Conservation (phyloP, 1,140 invertebrate genomes). For the Drosophila pseudoobscura region DNA sequence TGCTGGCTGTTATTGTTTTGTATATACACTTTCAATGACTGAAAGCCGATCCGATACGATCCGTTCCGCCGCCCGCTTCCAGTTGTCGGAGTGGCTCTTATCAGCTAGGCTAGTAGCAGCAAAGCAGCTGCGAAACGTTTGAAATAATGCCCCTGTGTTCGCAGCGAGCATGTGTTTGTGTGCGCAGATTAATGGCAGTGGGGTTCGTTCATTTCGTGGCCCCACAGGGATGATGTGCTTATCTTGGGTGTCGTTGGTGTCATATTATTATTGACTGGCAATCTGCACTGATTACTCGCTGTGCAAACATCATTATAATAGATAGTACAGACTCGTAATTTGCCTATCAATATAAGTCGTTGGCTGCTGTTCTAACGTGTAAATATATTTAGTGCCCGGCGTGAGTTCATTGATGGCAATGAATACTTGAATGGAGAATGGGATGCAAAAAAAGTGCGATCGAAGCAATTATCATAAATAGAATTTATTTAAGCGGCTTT, state of each 20-base stretch:
- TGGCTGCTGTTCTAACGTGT: too few species aligned
- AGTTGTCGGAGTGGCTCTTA: neutral
- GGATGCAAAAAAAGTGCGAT: too few species aligned
- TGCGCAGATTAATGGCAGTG: conserved; percentile 9
- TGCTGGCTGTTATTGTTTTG: conserved; percentile 50
- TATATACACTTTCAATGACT: conserved; percentile 1
- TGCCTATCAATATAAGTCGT: too few species aligned
- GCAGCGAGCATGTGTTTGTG: neutral
- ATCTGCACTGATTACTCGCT: conserved; percentile 34
- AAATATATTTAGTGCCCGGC: too few species aligned
- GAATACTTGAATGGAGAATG: too few species aligned
- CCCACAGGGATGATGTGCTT: conserved; percentile 8
- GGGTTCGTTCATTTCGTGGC: conserved; percentile 3
- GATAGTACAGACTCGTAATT: neutral
- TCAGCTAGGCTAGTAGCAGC: conserved; percentile 4
- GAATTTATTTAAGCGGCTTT: too few species aligned
- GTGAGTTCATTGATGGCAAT: too few species aligned
- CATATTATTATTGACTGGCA: conserved; percentile 35
- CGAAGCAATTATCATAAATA: too few species aligned
- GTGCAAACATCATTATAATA: conserved; percentile 21
- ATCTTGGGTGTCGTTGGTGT: conserved; percentile 21
- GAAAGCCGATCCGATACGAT: conserved; percentile 34
- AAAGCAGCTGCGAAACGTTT: conserved; percentile 23
- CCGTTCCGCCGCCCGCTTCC: neutral
- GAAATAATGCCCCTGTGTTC: conserved; percentile 10